Conservation (phyloP, 1,140 invertebrate species). For the Pseudoatta argentina region DNA sequence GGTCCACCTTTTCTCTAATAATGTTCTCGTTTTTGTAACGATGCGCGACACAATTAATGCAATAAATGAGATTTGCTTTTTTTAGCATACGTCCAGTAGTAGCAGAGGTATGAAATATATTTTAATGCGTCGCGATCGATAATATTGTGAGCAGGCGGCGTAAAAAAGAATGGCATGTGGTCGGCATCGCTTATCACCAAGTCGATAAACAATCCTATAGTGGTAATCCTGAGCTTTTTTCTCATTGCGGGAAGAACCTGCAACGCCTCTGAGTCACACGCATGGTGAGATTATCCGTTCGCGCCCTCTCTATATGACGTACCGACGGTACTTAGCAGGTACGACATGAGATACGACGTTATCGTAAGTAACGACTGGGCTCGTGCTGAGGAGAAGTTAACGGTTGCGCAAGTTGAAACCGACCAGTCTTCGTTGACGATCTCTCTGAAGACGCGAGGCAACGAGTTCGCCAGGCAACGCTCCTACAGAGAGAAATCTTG, state of each 20-base stretch:
- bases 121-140: conserved; percentile 43
- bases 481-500: not conserved
- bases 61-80: conserved; percentile 30
- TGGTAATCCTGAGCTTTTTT: conserved; percentile 56
- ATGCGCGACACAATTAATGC: conserved; percentile 23
- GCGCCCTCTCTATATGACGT: conserved; percentile 64
- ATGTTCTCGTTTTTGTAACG: not conserved
- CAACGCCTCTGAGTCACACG: conserved; percentile 32
- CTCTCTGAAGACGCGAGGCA: not conserved
- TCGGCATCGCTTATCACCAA: conserved; percentile 38
- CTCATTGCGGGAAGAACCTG: not conserved
- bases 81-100: not conserved
- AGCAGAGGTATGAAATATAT: conserved; percentile 30
- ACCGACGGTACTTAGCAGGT: conserved; percentile 74
- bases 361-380: conserved; percentile 69
- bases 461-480: not conserved
- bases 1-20: not conserved
- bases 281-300: conserved; percentile 61
- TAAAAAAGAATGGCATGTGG: conserved; percentile 10
- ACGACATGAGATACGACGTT: conserved; percentile 75
- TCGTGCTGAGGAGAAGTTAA: conserved; percentile 37
- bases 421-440: conserved; percentile 25
- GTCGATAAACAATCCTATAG: conserved; percentile 61
- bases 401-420: not conserved
- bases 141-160: conserved; percentile 20